Conservation (phyloP, 2,113 vertebrate species). For the Columba janthina region DNA sequence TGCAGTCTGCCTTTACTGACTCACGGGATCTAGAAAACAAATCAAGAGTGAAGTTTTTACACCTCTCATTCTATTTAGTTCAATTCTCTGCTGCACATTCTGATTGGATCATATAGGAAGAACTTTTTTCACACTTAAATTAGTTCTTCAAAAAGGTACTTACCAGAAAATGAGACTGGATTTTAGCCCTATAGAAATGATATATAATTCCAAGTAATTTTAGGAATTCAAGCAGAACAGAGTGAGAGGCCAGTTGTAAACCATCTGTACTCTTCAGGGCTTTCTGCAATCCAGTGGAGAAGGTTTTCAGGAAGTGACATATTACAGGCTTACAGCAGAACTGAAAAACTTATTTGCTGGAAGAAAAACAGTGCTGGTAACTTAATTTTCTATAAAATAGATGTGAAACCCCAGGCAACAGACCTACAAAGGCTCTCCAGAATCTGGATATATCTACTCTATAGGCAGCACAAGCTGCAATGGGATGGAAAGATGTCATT, state of each 20-base stretch:
- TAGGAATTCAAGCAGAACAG: not conserved
- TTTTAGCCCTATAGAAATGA: not conserved
- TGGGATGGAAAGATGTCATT: not conserved
- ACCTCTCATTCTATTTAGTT: not conserved
- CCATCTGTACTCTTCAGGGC: not conserved
- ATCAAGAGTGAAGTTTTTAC: not conserved
- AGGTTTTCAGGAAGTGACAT: not conserved
- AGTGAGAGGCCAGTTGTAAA: not conserved
- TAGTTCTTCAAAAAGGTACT: not conserved
- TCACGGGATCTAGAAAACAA: not conserved
- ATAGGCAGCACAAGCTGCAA: not conserved
- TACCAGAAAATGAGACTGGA: not conserved
- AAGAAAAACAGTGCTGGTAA: not conserved
- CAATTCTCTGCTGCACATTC: not conserved
- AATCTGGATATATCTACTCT: not conserved
- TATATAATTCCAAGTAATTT: not conserved
- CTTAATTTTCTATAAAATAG: not conserved
- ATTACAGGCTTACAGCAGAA: not conserved
- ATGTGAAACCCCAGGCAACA: not conserved
- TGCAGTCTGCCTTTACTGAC: not conserved
- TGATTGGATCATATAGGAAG: not conserved
- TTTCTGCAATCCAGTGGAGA: not conserved
- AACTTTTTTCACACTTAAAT: not conserved
- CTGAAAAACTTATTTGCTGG: not conserved
- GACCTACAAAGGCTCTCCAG: not conserved